A percentile compares a stretch with the other conserved stretches of the same genome.
Conservation (phyloP, 1,140 invertebrate genomes). For the Vanessa atalanta region DNA sequence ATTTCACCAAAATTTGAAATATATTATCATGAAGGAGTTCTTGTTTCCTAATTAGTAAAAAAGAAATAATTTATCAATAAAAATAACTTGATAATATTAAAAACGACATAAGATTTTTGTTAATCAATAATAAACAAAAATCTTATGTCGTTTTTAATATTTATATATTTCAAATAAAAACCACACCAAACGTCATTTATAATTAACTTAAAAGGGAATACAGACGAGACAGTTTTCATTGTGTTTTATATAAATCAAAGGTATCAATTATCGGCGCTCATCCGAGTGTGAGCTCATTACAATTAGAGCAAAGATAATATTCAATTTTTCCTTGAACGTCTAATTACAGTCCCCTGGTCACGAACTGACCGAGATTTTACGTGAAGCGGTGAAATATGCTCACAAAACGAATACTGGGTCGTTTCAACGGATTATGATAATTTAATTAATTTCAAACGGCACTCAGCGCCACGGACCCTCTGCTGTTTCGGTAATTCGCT, state of each 20-base stretch:
- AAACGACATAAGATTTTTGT: too few relatives aligned
- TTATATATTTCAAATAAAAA: too few relatives aligned
- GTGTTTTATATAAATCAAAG: background rate
- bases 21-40: too few relatives aligned
- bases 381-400: conserved; percentile 18
- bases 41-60: too few relatives aligned
- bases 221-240: background rate
- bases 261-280: background rate
- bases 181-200: too few relatives aligned
- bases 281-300: background rate
- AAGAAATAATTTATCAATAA: too few relatives aligned
- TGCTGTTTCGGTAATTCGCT: too few relatives aligned
- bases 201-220: background rate
- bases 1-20: too few relatives aligned
- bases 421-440: conserved; percentile 34
- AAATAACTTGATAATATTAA: too few relatives aligned
- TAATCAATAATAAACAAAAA: too few relatives aligned
- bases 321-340: conserved; percentile 3
- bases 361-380: conserved; percentile 21
- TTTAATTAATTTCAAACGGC: conserved; percentile 30
- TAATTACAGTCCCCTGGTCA: conserved; percentile 2
- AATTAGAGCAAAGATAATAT: conserved; percentile 8
- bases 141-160: too few relatives aligned
- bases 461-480: background rate
- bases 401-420: conserved; percentile 10